phyloP scores from a whole-genome alignment of 2,888 invertebrate genomes.

The Elysia crispata region DNA sequence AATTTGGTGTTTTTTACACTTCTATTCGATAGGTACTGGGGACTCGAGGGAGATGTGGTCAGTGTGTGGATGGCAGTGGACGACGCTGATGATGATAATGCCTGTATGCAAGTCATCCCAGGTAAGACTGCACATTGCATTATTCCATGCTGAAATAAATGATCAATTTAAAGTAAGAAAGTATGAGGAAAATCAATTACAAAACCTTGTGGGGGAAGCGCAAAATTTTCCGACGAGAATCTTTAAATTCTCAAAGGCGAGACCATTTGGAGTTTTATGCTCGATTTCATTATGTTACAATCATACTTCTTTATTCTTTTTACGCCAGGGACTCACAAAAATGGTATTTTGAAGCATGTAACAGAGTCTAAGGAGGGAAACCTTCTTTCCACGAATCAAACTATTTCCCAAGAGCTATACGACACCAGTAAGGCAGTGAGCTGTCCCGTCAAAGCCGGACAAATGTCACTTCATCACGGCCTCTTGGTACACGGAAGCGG shows the following conservation, averaged over 20 bases:
- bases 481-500: slow-evolving; percentile 56
- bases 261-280: no score
- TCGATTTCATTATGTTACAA: no score
- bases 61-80: slow-evolving; percentile 69
- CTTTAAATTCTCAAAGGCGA: no score
- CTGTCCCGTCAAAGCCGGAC: slow-evolving; percentile 62
- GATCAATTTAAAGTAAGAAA: no score
- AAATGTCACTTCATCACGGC: slow-evolving; percentile 65
- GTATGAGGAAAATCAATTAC: no score
- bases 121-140: slow-evolving; percentile 47
- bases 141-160: no score
- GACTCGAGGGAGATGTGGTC: slow-evolving; percentile 63
- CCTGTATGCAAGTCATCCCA: slow-evolving; percentile 67
- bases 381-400: slow-evolving; percentile 62
- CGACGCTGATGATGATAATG: slow-evolving; percentile 66
- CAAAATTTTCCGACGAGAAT: no score
- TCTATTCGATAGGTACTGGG: slow-evolving; percentile 60
- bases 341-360: slow-evolving; percentile 61
- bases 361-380: slow-evolving; percentile 56
- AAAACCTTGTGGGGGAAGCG: no score
- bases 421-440: slow-evolving; percentile 56
- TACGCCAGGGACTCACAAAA: slow-evolving; percentile 58
- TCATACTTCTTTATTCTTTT: background rate
- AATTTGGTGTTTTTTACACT: background rate
- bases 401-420: slow-evolving; percentile 57